Conservation (phyloP, 2,888 invertebrate genomes). For the Hypomecis punctinalis region DNA sequence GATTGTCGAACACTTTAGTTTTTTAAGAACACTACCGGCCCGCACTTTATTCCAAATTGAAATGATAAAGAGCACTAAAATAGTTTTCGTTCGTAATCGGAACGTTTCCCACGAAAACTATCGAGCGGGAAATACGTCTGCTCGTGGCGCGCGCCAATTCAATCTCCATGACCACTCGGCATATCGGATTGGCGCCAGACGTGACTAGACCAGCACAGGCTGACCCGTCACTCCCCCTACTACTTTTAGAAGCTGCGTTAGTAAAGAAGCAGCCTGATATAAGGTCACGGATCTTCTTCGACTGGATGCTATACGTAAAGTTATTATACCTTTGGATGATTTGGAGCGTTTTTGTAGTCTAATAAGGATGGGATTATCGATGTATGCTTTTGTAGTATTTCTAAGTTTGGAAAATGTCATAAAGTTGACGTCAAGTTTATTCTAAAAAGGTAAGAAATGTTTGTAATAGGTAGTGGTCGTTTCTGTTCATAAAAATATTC, state of each 20-base stretch:
- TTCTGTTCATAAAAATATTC: too few species aligned
- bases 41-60: not conserved
- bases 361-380: constrained; percentile 30
- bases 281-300: constrained; percentile 47
- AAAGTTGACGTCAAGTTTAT: constrained; percentile 1
- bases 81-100: constrained; percentile 1
- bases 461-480: not conserved
- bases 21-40: constrained; percentile 2
- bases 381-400: constrained; percentile 11
- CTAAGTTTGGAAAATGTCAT: constrained; percentile 7
- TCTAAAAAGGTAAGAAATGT: constrained; percentile 2
- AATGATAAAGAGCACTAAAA: constrained; percentile 1
- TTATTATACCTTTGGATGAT: constrained; percentile 34
- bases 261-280: constrained; percentile 28
- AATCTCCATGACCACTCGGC: constrained; percentile 53
- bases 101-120: constrained; percentile 34
- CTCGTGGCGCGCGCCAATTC: constrained; percentile 57
- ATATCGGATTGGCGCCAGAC: constrained; percentile 60
- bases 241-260: not conserved
- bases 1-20: not conserved
- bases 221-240: constrained; percentile 50
- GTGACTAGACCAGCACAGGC: constrained; percentile 44
- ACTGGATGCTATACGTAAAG: constrained; percentile 37
- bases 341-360: constrained; percentile 31
- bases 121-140: constrained; percentile 57